Percentiles rank a stretch among this genome's conserved stretches.
Evolutionary conservation across 2,888 invertebrate genomes (phyloP).

Genomic region (Mechanitis messenoides): DNA sequence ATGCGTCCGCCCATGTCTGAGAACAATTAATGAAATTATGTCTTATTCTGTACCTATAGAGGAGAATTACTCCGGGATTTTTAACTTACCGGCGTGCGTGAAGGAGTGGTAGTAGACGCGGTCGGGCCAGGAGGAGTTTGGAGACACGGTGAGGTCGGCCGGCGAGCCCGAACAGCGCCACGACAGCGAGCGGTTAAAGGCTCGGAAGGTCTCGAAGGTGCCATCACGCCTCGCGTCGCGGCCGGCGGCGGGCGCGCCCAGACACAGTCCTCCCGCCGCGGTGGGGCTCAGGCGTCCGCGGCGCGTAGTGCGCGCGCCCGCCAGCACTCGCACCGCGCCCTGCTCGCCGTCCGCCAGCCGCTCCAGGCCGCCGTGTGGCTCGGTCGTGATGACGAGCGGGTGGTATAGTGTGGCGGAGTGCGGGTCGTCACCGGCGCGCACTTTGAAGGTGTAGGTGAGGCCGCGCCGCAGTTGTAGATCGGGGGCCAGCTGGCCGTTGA

Average conservation of each 20-base stretch:
- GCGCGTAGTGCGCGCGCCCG: slow-evolving; percentile 88
- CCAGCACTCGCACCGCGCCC: slow-evolving; percentile 79
- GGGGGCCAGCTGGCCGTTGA: slow-evolving; percentile 92
- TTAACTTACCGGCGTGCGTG: slow-evolving; percentile 84
- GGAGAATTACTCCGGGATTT: background rate
- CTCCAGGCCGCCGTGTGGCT: slow-evolving; percentile 90
- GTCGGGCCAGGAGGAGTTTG: slow-evolving; percentile 94
- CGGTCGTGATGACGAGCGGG: slow-evolving; percentile 92
- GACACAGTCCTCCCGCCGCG: slow-evolving; percentile 52
- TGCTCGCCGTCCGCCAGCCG: slow-evolving; percentile 80
- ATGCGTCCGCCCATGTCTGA: slow-evolving; percentile 94
- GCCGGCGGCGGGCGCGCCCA: slow-evolving; percentile 17
- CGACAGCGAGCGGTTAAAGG: slow-evolving; percentile 86
- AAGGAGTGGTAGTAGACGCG: slow-evolving; percentile 95
- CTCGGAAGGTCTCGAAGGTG: slow-evolving; percentile 85
- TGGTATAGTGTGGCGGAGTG: slow-evolving; percentile 91
- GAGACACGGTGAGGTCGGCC: slow-evolving; percentile 85
- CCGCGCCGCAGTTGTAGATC: slow-evolving; percentile 92
- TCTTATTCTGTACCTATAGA: background rate
- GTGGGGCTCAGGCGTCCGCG: slow-evolving; percentile 87
- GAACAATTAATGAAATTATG: background rate
- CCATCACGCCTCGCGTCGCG: slow-evolving; percentile 87
- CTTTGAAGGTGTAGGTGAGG: slow-evolving; percentile 87
- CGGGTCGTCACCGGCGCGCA: slow-evolving; percentile 91
- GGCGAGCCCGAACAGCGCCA: slow-evolving; percentile 84